Base-by-base conservation (phyloP, 2,888 invertebrate species). In the Caenorhabditis sp. region DNA sequence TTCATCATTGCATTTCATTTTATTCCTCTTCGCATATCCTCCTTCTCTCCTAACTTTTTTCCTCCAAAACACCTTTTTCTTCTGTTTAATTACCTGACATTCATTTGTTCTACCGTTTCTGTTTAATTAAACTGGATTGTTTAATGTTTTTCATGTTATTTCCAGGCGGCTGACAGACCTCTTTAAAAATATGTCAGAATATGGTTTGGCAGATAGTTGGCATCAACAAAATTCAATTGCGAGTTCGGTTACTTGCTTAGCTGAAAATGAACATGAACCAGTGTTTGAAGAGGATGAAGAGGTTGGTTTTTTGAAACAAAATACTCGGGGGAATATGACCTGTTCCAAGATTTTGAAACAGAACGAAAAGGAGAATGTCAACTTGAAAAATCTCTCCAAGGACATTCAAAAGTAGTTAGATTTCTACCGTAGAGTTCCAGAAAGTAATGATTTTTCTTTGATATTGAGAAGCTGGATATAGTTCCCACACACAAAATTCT, bases 261-360 rank as follows among this genome's bases (percentile, higher is more conserved):
- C 65, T 21, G 68, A 68, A 25, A 68, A 68, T 23, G 73, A 73
- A 31, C 73, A 73, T 49, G 73, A 73, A 25, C 73, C 73, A 7
- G 68, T 73, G 3, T 64, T 64, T 14, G 65, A 73, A 23, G 68
- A 68, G 26, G 73, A 73, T 36, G 65, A 73, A 10, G 73, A 68
- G 68, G 73, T 68, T 31, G 12, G 25, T n/a, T 54, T 61, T 65
- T 23, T 3, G 2, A 20, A 12, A n/a, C n/a, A n/a, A n/a, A n/a
- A n/a, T n/a, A n/a, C n/a, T n/a, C n/a, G n/a, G n/a, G n/a, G n/a
- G n/a, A n/a, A n/a, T n/a, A n/a, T n/a, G n/a, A n/a, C n/a, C n/a
- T n/a, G n/a, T n/a, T n/a, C n/a, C n/a, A n/a, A n/a, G n/a, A n/a
- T n/a, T n/a, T n/a, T n/a, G n/a, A n/a, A n/a, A n/a, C n/a, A n/a